Evolutionary conservation across 2,113 vertebrate species (phyloP), one percentile per base, ranked within the genome.

Genomic region (Macquaria australasica): DNA sequence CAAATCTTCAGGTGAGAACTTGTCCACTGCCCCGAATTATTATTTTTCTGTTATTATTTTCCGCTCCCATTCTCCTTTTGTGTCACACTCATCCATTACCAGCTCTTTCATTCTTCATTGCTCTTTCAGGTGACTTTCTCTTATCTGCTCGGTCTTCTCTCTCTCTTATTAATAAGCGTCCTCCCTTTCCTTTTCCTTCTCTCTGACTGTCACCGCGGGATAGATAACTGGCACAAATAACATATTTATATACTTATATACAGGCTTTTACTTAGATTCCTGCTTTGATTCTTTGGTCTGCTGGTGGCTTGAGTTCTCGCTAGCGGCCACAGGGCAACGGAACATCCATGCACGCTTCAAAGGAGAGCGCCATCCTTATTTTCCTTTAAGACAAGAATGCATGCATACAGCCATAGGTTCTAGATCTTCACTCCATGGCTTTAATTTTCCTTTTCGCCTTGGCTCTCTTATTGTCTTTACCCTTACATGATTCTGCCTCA

Each of bases 1-100:
- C 92, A 98, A 98, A 95, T 97, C 97, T 51, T 97, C 97, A 97
- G 97, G 97, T 98, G 97, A 97, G 96, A 92, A 85, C 62, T 68
- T 76, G 56, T 89, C 75, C 77, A 72, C 62, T 77, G 67, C 39
- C 15, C 37, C 23, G 34, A 58, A 41, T 1, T 63, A 41, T 1
- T 63, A 72, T 34, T 59, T 66, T 53, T 67, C 7, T 41, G 20
- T 41, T 83, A n/a, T n/a, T n/a, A n/a, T 78, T 73, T 71, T 59
- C 23, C 28, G 62, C 12, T 45, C 51, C 62, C 18, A 68, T 74
- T 81, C 12, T 45, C 51, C 62, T 15, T 73, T 74, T 81, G 43
- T 77, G 20, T 86, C 66, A 31, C 23, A 76, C 45, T 69, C 77
- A 79, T 82, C 28, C 71, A 82, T 78, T 71, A 68, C 37, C 67